Evolutionary conservation across 2,797 vertebrate genomes (phyloP).

Genomic region (Galago senegalensis): DNA sequence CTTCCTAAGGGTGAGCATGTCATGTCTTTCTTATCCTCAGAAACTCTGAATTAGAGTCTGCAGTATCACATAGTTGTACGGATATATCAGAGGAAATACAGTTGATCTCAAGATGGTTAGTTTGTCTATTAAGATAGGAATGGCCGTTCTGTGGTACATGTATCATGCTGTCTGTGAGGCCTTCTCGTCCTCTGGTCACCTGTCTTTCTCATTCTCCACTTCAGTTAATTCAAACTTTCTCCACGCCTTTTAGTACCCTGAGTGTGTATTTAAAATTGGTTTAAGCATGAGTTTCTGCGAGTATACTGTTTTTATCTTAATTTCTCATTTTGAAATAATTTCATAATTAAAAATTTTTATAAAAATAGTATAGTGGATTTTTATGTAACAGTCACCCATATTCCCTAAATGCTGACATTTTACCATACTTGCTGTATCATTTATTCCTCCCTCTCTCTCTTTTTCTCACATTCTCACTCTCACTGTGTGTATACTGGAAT

Average conservation of each 20-base stretch:
- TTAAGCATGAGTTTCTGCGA: constrained; percentile 24
- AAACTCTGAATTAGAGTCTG: neutral
- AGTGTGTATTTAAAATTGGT: constrained; percentile 44
- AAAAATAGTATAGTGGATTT: constrained; percentile 35
- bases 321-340: constrained; percentile 56
- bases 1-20: neutral
- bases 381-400: neutral
- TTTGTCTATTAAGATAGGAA: neutral
- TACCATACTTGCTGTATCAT: constrained; percentile 26
- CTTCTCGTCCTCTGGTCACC: neutral
- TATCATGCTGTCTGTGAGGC: neutral
- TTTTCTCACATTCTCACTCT: neutral
- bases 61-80: neutral
- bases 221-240: constrained; percentile 9
- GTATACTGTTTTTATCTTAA: constrained; percentile 15
- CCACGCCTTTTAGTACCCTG: neutral
- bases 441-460: neutral
- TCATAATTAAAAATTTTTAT: constrained; percentile 17
- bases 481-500: neutral
- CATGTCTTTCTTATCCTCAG: neutral
- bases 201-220: neutral
- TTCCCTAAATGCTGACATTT: constrained; percentile 25
- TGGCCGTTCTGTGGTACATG: neutral
- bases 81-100: neutral
- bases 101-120: neutral